Base-by-base conservation (phyloP, 1,140 invertebrate genomes). In the Phenacoccus solenopsis region DNA sequence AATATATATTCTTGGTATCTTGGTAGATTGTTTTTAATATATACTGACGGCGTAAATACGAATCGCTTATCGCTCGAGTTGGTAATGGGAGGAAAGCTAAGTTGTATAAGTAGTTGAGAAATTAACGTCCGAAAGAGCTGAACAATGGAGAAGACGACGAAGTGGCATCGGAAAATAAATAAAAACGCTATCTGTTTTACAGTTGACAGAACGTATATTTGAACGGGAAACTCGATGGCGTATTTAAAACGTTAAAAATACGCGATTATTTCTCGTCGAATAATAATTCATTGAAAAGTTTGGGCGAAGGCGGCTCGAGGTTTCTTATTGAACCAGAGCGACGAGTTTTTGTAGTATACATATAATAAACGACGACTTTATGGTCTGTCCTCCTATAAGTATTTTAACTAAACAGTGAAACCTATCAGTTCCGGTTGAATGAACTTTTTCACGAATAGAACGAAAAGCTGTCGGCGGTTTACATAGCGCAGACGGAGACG, bases 361-460 rank as follows among this genome's bases (percentile, higher is more conserved):
- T 32, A 16, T n/a, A n/a, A n/a, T 49, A 49, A 49, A 49, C 16
- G 38, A 49, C 38, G 20, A 49, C 38, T 16, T n/a, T n/a, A 49
- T n/a, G 38, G 12, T 49, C 13, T 49, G 38, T 49, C 38, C 38
- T 3, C 38, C 12, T 9, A n/a, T 64, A 64, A 24, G 22, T 64
- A 64, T 64, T 64, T 24, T 64, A 27, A 25, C 59, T 24, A 24
- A 25, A 25, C 59, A 25, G 10, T 64, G 22, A 64, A 64, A 64
- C 59, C 59, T 64, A 64, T 64, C 59, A 64, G 20, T 64, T 64
- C 59, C 59, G 25, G 59, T 64, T 64, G 59, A 64, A 64, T 64
- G 59, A 64, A 64, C 59, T 64, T 64, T 64, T 64, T 24, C 20
- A 59, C 21, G 10, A 64, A 64, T 24, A 64, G 25, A 27, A 64